Conservation (phyloP, 1,140 invertebrate genomes). For the Artemia franciscana region DNA sequence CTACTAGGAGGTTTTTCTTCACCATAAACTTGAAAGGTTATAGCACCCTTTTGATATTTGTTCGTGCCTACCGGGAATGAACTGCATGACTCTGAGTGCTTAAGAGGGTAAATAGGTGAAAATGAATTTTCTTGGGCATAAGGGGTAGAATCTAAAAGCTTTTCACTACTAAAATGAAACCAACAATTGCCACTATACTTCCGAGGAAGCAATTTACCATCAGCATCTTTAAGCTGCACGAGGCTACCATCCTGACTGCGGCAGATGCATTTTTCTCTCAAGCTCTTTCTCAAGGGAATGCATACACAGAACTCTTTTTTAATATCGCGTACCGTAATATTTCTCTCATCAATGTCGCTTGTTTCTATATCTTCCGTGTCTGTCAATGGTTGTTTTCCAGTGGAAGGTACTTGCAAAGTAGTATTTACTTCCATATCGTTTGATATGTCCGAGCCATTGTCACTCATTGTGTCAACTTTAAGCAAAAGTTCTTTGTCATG, state of each 20-base stretch:
- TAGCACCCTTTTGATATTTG: no score
- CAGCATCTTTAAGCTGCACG: not conserved
- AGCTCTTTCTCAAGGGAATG: constrained; percentile 2
- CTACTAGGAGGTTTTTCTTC: not conserved
- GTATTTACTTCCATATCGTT: not conserved
- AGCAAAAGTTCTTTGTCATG: constrained; percentile 5
- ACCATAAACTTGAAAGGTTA: not conserved
- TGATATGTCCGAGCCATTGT: constrained; percentile 8
- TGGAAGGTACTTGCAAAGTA: not conserved
- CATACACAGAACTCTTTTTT: constrained; percentile 13
- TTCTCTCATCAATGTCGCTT: constrained; percentile 19
- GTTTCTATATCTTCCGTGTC: constrained; percentile 29
- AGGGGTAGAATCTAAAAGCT: no score
- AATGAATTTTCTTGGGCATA: no score
- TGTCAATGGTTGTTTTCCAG: constrained; percentile 15
- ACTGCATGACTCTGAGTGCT: no score
- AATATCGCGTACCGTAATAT: constrained; percentile 11
- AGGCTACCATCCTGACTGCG: not conserved
- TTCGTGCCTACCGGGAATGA: no score
- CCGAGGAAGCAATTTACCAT: no score
- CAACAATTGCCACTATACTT: no score
- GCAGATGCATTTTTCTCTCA: not conserved
- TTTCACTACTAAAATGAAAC: no score
- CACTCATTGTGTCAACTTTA: constrained; percentile 10
- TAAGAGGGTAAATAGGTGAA: no score